Base-by-base conservation (phyloP, 1,140 invertebrate genomes). In the Vanessa atalanta region DNA sequence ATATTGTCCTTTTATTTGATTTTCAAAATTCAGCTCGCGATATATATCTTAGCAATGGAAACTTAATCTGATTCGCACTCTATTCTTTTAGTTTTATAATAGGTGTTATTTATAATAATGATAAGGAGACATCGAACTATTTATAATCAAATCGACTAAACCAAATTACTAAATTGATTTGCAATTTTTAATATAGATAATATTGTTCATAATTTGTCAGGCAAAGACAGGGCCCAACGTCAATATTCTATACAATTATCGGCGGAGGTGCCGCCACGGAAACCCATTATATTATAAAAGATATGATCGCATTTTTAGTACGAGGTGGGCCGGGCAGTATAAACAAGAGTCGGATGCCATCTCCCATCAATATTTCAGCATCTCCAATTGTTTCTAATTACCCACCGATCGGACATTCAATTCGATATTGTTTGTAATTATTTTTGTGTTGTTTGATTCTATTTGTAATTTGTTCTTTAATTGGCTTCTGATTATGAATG, bases 311-410 rank as follows among this genome's bases (percentile, higher is more conserved):
- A 85, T 83, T 88, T 87, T 88, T 86, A 88, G 84, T 88, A 85
- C 78, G 85, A 86, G 84, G 86, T 88, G 84, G 88, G 88, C 84
- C 73, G 87, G 82, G 79, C 84, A 68, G 80, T 83, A 83, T 87
- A 86, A 88, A 89, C 87, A 82, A 86, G 85, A 78, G 81, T 60
- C 55, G 55, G 55, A 83, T 80, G 79, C 79, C 78, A 76, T 65
- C 77, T 72, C 77, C 77, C 75, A 83, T 80, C 83, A 85, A 88
- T 86, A 81, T 83, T 87, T 83, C 83, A 86, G 76, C 86, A 86
- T 88, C 85, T 88, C 84, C 88, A 87, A 88, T 91, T 90, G 87
- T 90, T 90, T 89, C 86, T 91, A 89, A 91, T 91, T 89, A 88
- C 82, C 83, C 81, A 84, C 83, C 84, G 86, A 84, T 85, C 84